Evolutionary conservation across 2,888 invertebrate genomes (phyloP), one percentile per base, ranked within the genome.

Genomic region (Maniola hyperantus): DNA sequence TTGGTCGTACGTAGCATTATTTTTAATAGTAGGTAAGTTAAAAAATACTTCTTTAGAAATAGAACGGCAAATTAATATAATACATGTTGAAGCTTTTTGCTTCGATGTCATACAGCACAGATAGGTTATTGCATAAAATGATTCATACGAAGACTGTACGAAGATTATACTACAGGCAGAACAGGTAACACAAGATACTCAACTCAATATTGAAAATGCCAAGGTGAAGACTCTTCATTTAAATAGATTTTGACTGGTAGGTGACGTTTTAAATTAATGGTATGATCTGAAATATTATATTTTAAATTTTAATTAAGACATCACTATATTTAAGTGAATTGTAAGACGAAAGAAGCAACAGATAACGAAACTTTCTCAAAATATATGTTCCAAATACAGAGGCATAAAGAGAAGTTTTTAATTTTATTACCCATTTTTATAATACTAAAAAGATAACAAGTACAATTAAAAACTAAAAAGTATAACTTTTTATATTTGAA

Each of bases 151-250:
- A 33, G 15, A 36, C 18, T 11, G 39, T 11, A n/a, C n/a, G n/a
- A 26, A 11, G 39, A 8, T 55, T 34, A n/a, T 4, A 53, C 39
- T 39, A 13, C 18, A 33, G 11, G 42, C 20, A 57, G n/a, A n/a
- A n/a, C n/a, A n/a, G n/a, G n/a, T n/a, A n/a, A n/a, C n/a, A 57
- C 57, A 42, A 42, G 11, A 42, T 57, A 20, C 39, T 13, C 11
- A 20, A 39, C 20, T 57, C 57, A 42, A 42, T 57, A 57, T 7
- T 42, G 13, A 13, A 54, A 57, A 57, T 57, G 57, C 57, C 57
- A 57, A 57, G 57, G 57, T 57, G 7, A 57, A 11, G 18, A 20
- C 5, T 20, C 1, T 55, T 39, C n/a, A 54, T 55, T 55, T 18
- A 18, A 36, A 39, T 36, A 1, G 15, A 39, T 39, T 36, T 55